A percentile compares a stretch with the other conserved stretches of the same genome.
phyloP scores from a whole-genome alignment of 2,797 vertebrate species.

The Antrozous pallidus region DNA sequence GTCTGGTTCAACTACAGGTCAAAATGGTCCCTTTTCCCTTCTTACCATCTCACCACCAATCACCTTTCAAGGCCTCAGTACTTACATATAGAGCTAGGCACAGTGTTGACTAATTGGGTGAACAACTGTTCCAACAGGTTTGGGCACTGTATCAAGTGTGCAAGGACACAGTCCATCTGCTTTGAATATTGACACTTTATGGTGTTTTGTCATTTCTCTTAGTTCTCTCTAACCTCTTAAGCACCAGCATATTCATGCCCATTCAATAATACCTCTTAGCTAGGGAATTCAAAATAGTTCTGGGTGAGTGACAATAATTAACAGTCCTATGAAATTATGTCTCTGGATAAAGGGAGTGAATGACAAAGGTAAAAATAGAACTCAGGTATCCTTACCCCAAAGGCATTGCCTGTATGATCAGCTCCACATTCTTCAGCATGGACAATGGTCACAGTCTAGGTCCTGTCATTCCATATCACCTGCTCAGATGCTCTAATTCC shows the following conservation, averaged over 20 bases:
- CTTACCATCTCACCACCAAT: not conserved
- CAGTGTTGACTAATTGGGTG: not conserved
- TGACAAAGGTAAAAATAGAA: not conserved
- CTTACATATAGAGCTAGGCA: not conserved
- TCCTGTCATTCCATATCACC: not conserved
- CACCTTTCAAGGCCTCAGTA: not conserved
- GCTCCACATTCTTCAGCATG: not conserved
- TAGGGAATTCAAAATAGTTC: conserved; percentile 13
- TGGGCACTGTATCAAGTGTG: conserved; percentile 17
- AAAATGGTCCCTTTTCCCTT: not conserved
- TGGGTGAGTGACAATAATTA: not conserved
- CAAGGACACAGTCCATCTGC: conserved; percentile 54
- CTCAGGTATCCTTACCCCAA: not conserved
- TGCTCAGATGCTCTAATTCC: not conserved
- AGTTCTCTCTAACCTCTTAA: not conserved
- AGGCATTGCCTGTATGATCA: not conserved
- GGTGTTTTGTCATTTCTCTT: conserved; percentile 39
- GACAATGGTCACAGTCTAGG: not conserved
- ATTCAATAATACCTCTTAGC: not conserved
- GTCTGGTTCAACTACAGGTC: conserved; percentile 53
- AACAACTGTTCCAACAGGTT: conserved; percentile 40
- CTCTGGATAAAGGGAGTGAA: not conserved
- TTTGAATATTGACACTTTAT: conserved; percentile 44
- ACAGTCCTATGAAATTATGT: not conserved
- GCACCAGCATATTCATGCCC: not conserved